phyloP scores from a whole-genome alignment of 2,797 vertebrate genomes.

The Xenops minutus region DNA sequence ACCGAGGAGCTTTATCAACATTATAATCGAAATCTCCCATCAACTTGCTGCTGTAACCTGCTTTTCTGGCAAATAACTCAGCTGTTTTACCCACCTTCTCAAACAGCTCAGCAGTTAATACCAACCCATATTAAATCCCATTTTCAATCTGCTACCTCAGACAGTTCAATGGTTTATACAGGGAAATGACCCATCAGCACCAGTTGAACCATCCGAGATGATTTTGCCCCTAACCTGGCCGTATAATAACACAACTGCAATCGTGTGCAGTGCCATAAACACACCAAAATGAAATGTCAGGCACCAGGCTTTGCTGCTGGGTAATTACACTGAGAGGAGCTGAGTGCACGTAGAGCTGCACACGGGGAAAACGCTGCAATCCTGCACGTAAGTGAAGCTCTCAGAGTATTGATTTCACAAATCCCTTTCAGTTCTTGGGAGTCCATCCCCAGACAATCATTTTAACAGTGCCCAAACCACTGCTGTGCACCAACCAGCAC shows the following conservation, averaged over 20 bases:
- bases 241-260: neutral
- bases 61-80: neutral
- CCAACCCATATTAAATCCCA: neutral
- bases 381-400: neutral
- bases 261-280: neutral
- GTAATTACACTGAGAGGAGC: neutral
- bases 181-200: neutral
- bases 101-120: neutral
- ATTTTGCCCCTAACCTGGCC: neutral
- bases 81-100: neutral
- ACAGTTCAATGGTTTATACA: accelerated
- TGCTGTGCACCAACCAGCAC: neutral
- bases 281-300: neutral
- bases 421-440: neutral
- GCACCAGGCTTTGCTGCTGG: neutral
- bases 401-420: accelerated
- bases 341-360: neutral
- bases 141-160: neutral
- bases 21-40: neutral
- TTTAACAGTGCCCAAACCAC: neutral
- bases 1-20: neutral
- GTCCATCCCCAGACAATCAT: neutral
- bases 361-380: accelerated
- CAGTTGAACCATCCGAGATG: neutral
- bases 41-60: neutral